Base-by-base conservation (phyloP, 1,140 invertebrate genomes). In the Orchesella cincta region DNA sequence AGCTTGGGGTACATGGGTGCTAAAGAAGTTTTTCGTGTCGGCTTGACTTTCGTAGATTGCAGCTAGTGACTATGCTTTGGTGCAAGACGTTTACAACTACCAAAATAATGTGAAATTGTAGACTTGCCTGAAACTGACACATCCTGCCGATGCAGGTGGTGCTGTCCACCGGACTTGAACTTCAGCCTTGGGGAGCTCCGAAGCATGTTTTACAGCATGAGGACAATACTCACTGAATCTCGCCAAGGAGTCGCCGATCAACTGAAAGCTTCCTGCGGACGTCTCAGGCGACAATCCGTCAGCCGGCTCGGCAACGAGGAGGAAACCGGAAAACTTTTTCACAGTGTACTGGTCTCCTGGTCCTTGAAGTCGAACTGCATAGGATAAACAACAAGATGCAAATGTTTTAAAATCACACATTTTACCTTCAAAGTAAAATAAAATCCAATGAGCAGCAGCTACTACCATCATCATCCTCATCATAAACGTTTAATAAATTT, bases 111-210 rank as follows among this genome's bases (percentile, higher is more conserved):
- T n/a, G n/a, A n/a, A n/a, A n/a, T n/a, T n/a, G n/a, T 12, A n/a
- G n/a, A 57, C 83, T 83, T 82, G 86, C 86, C 85, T 87, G 84
- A 89, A 88, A n/a, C 84, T 81, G 62, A 90, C 85, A 81, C 88
- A 89, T 51, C 87, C 88, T 12, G 86, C 84, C 8, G 85, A 84
- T 62, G 84, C 83, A 67, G 82, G 85, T 57, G 87, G 87, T 5
- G 88, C 88, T n/a, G 84, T 86, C 88, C 88, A 89, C 28, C 87
- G 82, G 1, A 89, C 86, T 76, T 87, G 84, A 16, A 89, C 85
- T 74, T 89, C 87, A n/a, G 86, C 84, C 77, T 89, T 89, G 23
- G 86, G 84, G 23, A 87, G 81, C 33, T 85, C 83, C 18, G 88
- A 87, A 1, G 88, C 85, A 73, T 90, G 88, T 5, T 85, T 87